Percentiles rank a stretch among this genome's conserved stretches.
These are phyloP conservation scores for Aporophyla lueneburgensis DNA, from an alignment of 2,888 invertebrate genomes.

Conservation along the genomic window DNA sequence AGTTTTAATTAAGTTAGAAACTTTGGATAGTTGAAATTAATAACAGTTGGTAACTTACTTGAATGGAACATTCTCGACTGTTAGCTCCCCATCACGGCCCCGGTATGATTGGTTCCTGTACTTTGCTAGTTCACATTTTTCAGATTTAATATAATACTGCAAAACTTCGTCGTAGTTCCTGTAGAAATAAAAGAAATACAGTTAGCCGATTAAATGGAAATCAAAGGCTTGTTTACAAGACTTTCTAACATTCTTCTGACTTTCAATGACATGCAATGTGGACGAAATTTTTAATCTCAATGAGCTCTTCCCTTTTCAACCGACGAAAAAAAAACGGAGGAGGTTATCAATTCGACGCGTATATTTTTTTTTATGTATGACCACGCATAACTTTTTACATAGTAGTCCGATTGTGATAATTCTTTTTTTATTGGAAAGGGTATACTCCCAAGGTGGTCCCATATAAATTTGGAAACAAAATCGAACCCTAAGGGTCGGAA, in stretches of 20 bases:
- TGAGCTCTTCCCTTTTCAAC: too few relatives aligned
- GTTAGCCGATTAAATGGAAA: neutral
- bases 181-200: slow-evolving; percentile 53
- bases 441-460: too few relatives aligned
- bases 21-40: slow-evolving; percentile 64
- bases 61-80: slow-evolving; percentile 92
- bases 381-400: too few relatives aligned
- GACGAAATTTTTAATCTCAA: too few relatives aligned
- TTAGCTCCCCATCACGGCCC: slow-evolving; percentile 91
- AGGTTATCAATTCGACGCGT: too few relatives aligned
- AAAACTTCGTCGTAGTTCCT: slow-evolving; percentile 92
- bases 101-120: slow-evolving; percentile 90
- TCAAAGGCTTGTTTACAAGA: neutral
- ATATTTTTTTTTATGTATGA: too few relatives aligned
- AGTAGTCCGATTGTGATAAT: too few relatives aligned
- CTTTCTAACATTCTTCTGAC: neutral
- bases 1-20: slow-evolving; percentile 65
- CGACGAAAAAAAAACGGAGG: too few relatives aligned
- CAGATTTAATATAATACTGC: slow-evolving; percentile 92
- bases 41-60: slow-evolving; percentile 79
- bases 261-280: too few relatives aligned
- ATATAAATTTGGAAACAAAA: too few relatives aligned
- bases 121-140: slow-evolving; percentile 87
- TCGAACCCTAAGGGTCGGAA: too few relatives aligned
- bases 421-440: too few relatives aligned